Conservation (phyloP, 2,797 vertebrate genomes). For the Microctenopoma stevenorrisi region DNA sequence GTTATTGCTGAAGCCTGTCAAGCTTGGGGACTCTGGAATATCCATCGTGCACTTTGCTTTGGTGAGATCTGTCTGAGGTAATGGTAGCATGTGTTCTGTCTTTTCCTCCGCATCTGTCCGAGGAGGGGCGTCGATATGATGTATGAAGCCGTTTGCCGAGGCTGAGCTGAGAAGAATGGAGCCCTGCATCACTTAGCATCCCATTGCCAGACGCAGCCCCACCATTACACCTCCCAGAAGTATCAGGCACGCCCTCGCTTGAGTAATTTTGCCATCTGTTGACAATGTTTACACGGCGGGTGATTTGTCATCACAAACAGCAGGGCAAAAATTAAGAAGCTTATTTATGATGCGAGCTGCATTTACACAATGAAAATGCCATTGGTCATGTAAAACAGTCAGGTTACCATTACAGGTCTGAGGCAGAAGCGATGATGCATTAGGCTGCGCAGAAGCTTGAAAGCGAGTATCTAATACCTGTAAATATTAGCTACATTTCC, state of each 20-base stretch:
- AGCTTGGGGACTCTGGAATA: conserved; percentile 27
- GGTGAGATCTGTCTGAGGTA: conserved; percentile 42
- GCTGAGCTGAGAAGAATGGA: conserved; percentile 72
- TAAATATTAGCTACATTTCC: conserved; percentile 45
- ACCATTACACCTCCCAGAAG: conserved; percentile 76
- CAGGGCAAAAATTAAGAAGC: conserved; percentile 72
- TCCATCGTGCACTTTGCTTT: conserved; percentile 52
- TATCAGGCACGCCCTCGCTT: conserved; percentile 67
- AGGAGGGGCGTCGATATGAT: conserved; percentile 49
- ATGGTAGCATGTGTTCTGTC: conserved; percentile 52
- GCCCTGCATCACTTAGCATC: conserved; percentile 73
- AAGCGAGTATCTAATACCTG: conserved; percentile 26
- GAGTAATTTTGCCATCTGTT: conserved; percentile 83
- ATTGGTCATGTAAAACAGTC: conserved; percentile 61
- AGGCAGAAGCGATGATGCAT: conserved; percentile 21
- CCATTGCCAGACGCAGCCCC: conserved; percentile 64
- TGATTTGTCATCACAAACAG: conserved; percentile 80
- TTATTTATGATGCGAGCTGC: conserved; percentile 73
- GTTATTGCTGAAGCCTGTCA: conserved; percentile 48
- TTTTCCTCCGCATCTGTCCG: conserved; percentile 52
- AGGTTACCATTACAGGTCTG: conserved; percentile 22
- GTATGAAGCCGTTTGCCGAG: conserved; percentile 64
- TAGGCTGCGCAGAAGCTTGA: conserved; percentile 2
- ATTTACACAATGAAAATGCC: conserved; percentile 68
- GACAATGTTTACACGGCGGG: conserved; percentile 77